phyloP scores from a whole-genome alignment of 2,888 invertebrate species.

The Camptogramma bilineatum region DNA sequence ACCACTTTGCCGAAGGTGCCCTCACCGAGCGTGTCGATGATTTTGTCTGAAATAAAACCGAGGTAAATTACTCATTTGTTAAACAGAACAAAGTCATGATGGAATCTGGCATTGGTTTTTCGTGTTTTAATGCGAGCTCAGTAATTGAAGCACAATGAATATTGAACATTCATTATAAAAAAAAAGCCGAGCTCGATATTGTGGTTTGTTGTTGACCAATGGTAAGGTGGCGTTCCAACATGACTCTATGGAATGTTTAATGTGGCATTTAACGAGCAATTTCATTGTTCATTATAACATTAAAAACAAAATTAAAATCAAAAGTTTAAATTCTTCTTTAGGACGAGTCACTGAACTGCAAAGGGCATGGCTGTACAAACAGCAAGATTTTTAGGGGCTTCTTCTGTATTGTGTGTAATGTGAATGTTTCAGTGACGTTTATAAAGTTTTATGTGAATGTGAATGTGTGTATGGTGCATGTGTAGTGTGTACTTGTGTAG shows the following conservation, averaged over 20 bases:
- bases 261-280: slow-evolving; percentile 40
- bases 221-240: slow-evolving; percentile 59
- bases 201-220: slow-evolving; percentile 48
- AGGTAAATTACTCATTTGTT: slow-evolving; percentile 67
- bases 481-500: slow-evolving; percentile 44
- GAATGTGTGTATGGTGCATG: slow-evolving; percentile 37
- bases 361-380: slow-evolving; percentile 45
- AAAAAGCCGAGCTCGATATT: slow-evolving; percentile 29
- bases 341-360: slow-evolving; percentile 59
- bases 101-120: slow-evolving; percentile 63
- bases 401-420: slow-evolving; percentile 39
- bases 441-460: slow-evolving; percentile 39
- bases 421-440: slow-evolving; percentile 35
- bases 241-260: slow-evolving; percentile 55
- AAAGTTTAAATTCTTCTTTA: slow-evolving; percentile 58
- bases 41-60: slow-evolving; percentile 97
- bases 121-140: slow-evolving; percentile 21
- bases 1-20: slow-evolving; percentile 99
- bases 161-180: slow-evolving; percentile 41
- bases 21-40: slow-evolving; percentile 99
- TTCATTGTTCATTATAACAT: slow-evolving; percentile 39
- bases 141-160: slow-evolving; percentile 24
- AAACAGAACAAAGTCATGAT: slow-evolving; percentile 67
- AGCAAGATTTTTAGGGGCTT: slow-evolving; percentile 43
- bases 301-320: slow-evolving; percentile 49